Evolutionary conservation across 2,113 vertebrate genomes (phyloP).

Genomic region (Nannospalax galili): DNA sequence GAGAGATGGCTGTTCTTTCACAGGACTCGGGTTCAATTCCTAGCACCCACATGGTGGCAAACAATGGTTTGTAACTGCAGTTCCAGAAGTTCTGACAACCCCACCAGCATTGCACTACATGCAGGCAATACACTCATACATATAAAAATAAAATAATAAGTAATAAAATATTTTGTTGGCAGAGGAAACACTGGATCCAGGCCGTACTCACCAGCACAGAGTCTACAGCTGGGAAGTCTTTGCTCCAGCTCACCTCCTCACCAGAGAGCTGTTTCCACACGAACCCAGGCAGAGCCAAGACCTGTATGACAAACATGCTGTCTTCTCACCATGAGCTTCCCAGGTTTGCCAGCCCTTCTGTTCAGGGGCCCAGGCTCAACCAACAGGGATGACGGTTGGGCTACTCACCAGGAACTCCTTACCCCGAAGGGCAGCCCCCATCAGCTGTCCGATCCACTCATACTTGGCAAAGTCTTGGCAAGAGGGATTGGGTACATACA

Average conservation of each 20-base stretch:
- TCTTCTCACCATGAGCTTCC: not conserved
- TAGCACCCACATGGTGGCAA: too few relatives aligned
- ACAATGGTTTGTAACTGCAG: too few relatives aligned
- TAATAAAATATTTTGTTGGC: too few relatives aligned
- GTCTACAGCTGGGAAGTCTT: conserved; percentile 97
- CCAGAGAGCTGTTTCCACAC: conserved; percentile 98
- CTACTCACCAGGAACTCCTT: conserved; percentile 96
- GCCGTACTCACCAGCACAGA: conserved; percentile 93
- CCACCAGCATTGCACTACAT: too few relatives aligned
- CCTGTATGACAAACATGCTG: conserved; percentile 83
- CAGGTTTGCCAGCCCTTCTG: not conserved
- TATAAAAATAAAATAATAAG: too few relatives aligned
- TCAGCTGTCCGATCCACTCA: conserved; percentile 98
- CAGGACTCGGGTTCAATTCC: too few relatives aligned
- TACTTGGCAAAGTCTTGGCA: conserved; percentile 96
- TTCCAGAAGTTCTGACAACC: too few relatives aligned
- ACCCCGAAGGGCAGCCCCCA: conserved; percentile 97
- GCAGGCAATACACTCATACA: too few relatives aligned
- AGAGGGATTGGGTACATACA: conserved; percentile 97
- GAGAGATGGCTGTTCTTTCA: too few relatives aligned
- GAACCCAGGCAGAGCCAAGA: conserved; percentile 95
- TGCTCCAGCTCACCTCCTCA: conserved; percentile 95
- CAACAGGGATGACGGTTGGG: fast-evolving
- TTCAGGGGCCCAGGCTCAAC: not conserved
- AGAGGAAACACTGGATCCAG: not conserved